phyloP scores from a whole-genome alignment of 2,113 vertebrate genomes.

The Oreochromis tanganicae region DNA sequence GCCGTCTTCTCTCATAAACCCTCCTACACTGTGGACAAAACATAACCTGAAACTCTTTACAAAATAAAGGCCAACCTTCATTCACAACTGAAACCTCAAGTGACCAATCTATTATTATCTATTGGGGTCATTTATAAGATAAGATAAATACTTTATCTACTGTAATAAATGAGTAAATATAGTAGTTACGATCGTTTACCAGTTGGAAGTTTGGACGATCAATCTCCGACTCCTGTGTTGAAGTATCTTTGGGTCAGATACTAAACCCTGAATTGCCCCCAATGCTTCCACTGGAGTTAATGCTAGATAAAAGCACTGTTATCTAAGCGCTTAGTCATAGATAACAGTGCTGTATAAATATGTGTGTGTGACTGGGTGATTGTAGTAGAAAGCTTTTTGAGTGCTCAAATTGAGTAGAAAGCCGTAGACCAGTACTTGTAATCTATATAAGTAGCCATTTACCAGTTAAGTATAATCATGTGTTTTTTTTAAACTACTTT shows the following conservation, averaged over 20 bases:
- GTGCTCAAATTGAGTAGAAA: neutral
- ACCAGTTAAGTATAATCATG: neutral
- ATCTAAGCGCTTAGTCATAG: neutral
- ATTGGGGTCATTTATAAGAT: neutral
- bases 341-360: neutral
- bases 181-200: neutral
- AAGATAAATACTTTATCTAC: neutral
- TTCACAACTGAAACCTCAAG: neutral
- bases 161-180: neutral
- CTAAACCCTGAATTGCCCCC: neutral
- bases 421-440: neutral
- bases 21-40: neutral
- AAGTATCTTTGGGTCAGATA: neutral
- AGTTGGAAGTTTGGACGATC: neutral
- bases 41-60: neutral
- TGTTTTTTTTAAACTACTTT: neutral
- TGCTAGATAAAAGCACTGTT: neutral
- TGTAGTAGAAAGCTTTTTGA: neutral
- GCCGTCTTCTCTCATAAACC: neutral
- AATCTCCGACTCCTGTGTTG: neutral
- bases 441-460: neutral
- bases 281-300: neutral
- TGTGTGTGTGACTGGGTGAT: neutral
- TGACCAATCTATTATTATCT: neutral
- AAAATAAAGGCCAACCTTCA: neutral